Percentiles rank a stretch among this genome's conserved stretches.
phyloP scores from a whole-genome alignment of 1,140 invertebrate species.

The Scaptomyza hsui region DNA sequence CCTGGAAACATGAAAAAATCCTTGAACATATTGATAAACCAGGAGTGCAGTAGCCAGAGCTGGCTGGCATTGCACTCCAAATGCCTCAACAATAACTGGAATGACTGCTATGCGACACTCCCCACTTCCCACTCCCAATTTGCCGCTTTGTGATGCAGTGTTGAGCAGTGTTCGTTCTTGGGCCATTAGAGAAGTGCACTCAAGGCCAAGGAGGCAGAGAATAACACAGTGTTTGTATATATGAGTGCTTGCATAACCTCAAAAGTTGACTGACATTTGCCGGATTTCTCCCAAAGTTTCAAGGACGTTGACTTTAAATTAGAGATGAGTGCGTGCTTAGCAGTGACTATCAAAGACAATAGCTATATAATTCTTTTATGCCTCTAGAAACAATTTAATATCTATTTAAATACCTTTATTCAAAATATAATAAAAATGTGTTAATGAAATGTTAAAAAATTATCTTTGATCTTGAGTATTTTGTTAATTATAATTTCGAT shows the following conservation, averaged over 20 bases:
- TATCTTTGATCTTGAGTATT: not conserved
- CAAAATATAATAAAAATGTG: too few species aligned
- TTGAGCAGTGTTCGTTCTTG: conserved; percentile 2
- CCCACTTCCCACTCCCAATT: not conserved
- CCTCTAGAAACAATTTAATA: too few species aligned
- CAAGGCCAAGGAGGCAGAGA: conserved; percentile 24
- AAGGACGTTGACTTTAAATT: conserved; percentile 9
- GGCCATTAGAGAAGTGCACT: conserved; percentile 47
- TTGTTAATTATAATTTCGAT: not conserved
- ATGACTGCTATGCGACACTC: conserved; percentile 46
- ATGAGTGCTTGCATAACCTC: conserved; percentile 1
- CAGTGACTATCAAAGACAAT: conserved; percentile 1
- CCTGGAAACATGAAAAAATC: conserved; percentile 75
- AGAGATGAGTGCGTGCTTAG: not conserved
- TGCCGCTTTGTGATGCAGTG: not conserved
- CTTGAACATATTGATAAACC: conserved; percentile 77
- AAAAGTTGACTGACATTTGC: conserved; percentile 24
- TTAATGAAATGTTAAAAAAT: not conserved
- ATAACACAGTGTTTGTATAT: not conserved
- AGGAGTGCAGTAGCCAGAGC: conserved; percentile 69
- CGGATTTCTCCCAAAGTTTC: conserved; percentile 16
- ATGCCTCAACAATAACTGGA: conserved; percentile 61
- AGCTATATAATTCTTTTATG: too few species aligned
- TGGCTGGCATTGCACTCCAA: conserved; percentile 50
- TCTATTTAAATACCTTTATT: too few species aligned